Conservation (phyloP, 2,797 vertebrate genomes). For the Squalus acanthias region DNA sequence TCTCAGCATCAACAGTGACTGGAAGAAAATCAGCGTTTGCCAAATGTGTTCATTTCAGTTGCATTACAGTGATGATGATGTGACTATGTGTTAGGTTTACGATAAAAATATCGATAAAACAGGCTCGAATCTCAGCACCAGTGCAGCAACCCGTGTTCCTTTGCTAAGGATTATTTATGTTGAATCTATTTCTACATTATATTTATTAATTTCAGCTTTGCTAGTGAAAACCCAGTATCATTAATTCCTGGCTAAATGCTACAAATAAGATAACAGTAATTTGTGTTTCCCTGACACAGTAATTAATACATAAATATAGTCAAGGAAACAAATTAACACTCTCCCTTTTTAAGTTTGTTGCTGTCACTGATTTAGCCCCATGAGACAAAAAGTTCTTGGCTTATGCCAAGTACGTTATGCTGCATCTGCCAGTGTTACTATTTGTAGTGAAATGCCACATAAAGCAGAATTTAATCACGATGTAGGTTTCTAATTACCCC, state of each 20-base stretch:
- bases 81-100: not conserved
- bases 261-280: conserved; percentile 2
- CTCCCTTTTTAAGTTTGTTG: conserved; percentile 33
- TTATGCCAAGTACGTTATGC: conserved; percentile 23
- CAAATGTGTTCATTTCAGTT: conserved; percentile 9
- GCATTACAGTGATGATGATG: not conserved
- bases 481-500: not conserved
- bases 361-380: conserved; percentile 3
- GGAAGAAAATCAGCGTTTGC: not conserved
- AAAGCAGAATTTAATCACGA: conserved; percentile 32
- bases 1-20: not conserved
- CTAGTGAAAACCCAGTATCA: conserved; percentile 1
- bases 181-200: not conserved
- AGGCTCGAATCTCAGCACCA: not conserved
- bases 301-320: conserved; percentile 26
- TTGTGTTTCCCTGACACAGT: conserved; percentile 9
- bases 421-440: conserved; percentile 35
- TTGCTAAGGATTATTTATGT: not conserved
- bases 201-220: not conserved
- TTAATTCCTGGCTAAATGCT: not conserved
- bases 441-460: conserved; percentile 22
- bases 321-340: conserved; percentile 36
- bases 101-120: not conserved
- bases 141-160: not conserved
- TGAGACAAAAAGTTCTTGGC: conserved; percentile 34